Conservation (phyloP, 92 coral and sea anemone genomes). For the Porites cylindrica region DNA sequence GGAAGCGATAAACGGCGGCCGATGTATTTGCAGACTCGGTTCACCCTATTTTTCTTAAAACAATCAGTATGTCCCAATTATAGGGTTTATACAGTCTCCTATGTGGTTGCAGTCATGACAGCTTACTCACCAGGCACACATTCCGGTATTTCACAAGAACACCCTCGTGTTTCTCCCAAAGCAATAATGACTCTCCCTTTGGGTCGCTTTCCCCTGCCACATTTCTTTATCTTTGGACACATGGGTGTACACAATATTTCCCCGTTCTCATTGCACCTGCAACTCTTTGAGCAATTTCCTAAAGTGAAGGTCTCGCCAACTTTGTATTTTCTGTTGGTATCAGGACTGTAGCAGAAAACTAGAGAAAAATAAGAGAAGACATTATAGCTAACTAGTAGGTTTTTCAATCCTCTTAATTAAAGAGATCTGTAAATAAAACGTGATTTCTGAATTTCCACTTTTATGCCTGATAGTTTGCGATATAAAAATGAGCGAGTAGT, state of each 20-base stretch:
- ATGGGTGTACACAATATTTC: constrained; percentile 64
- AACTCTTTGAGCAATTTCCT: constrained; percentile 66
- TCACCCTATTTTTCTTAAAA: too few relatives aligned
- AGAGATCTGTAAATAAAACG: background rate
- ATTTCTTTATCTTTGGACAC: constrained; percentile 61
- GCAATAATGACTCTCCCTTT: constrained; percentile 25
- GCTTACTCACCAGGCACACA: constrained; percentile 62
- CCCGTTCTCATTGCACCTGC: constrained; percentile 79
- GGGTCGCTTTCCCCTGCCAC: constrained; percentile 67
- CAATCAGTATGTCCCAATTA: too few relatives aligned
- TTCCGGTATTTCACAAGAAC: constrained; percentile 60
- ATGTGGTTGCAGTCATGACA: too few relatives aligned
- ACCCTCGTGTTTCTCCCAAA: constrained; percentile 36
- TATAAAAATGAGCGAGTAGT: too few relatives aligned
- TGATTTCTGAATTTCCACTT: background rate
- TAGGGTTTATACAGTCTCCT: too few relatives aligned
- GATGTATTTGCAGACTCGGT: too few relatives aligned
- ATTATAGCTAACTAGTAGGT: too few relatives aligned
- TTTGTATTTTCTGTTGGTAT: constrained; percentile 52
- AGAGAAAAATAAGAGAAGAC: background rate
- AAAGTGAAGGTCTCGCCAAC: constrained; percentile 70
- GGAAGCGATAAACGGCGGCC: too few relatives aligned
- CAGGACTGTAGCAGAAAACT: constrained; percentile 59
- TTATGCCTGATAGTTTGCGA: too few relatives aligned
- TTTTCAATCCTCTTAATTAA: background rate